Evolutionary conservation across 2,888 invertebrate genomes (phyloP), one percentile per base, ranked within the genome.

Genomic region (Clusia tigrina): DNA sequence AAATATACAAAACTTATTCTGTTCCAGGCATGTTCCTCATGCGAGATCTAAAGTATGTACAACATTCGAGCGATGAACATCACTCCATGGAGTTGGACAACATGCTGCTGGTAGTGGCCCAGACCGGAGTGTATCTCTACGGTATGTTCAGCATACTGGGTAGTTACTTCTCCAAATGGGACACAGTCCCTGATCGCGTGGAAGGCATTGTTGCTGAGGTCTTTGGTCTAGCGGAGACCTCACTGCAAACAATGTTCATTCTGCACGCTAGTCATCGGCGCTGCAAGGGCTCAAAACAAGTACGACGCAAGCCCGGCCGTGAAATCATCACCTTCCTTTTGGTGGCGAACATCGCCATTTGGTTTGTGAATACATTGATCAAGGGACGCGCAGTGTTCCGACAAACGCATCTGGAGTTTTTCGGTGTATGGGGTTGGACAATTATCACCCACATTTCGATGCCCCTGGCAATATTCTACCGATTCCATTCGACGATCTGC

Each of bases 401-500:
- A 56, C 92, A 93, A 9, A 90, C 92, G 15, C 94, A 95, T 78
- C 84, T 93, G 61, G 84, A 89, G 57, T 94, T 95, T 83, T 94
- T 91, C 78, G 94, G 94, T 0, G 88, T 91, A 1, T 94, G 94
- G 93, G 92, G 92, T 2, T 95, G 95, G 95, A 93, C 94, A 0
- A 92, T 95, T 71, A 94, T 95, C 72, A 93, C 93, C 0, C 94
- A 95, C 78, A 90, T 94, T 0, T 92, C 93, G 0, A 93, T 94
- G 90, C 95, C 95, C 0, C 84, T 95, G 54, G 93, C 93, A 0
- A 94, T 95, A 72, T 95, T 95, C 84, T 95, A 94, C 83, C 86
- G 95, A 48, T 95, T 95, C 79, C 95, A 95, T 82, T 94, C 94
- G 2, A 94, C 95, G 0, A 95, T 95, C 71, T 95, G 95, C 81